Conservation (phyloP, 2,888 invertebrate species). For the Acleris emargana region DNA sequence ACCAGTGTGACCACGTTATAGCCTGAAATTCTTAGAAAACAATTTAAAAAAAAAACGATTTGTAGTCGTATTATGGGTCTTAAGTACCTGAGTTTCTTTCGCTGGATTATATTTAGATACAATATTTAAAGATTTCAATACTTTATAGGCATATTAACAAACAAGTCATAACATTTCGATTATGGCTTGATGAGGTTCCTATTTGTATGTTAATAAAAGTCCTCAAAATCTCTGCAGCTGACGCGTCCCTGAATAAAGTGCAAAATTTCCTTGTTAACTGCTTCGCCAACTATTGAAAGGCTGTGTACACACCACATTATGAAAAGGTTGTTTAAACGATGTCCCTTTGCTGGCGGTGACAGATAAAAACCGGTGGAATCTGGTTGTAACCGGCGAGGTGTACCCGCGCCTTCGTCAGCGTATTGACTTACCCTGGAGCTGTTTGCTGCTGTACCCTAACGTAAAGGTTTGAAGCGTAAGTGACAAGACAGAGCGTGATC, state of each 20-base stretch:
- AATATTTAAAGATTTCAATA: too few species aligned
- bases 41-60: too few species aligned
- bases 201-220: slow-evolving; percentile 3
- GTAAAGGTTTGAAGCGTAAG: slow-evolving; percentile 60
- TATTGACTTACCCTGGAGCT: slow-evolving; percentile 78
- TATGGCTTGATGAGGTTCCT: too few species aligned
- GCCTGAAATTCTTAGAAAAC: too few species aligned
- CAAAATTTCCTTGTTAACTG: slow-evolving; percentile 29
- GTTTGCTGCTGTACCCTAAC: slow-evolving; percentile 78
- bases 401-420: slow-evolving; percentile 77
- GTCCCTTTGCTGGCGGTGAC: slow-evolving; percentile 66
- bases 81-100: too few species aligned
- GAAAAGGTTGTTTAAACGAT: slow-evolving; percentile 60
- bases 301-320: slow-evolving; percentile 50
- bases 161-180: too few species aligned
- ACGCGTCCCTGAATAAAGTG: slow-evolving; percentile 11
- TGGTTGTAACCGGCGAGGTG: slow-evolving; percentile 61
- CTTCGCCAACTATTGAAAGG: slow-evolving; percentile 28
- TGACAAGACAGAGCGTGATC: slow-evolving; percentile 39
- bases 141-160: too few species aligned
- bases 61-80: too few species aligned
- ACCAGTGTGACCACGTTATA: too few species aligned
- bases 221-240: slow-evolving; percentile 5
- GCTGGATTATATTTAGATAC: too few species aligned
- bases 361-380: slow-evolving; percentile 74